phyloP scores from a whole-genome alignment of 2,113 vertebrate genomes.

The Phylloscopus whistleri region DNA sequence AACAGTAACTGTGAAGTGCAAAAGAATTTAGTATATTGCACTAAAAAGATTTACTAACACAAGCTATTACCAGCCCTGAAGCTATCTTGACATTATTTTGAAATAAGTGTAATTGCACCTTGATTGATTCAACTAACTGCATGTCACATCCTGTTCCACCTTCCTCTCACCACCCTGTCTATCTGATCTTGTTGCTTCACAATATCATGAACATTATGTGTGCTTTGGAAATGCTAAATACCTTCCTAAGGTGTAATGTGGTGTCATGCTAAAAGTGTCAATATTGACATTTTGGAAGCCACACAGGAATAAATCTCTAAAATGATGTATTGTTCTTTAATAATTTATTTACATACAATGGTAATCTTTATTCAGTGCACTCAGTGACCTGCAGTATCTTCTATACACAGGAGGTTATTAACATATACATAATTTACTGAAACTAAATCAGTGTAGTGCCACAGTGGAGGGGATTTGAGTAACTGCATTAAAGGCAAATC shows the following conservation, averaged over 20 bases:
- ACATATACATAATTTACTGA: background rate
- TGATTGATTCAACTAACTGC: background rate
- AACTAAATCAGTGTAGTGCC: background rate
- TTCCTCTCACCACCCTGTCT: background rate
- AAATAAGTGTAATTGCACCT: background rate
- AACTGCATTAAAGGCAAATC: background rate
- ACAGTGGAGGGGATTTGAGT: background rate
- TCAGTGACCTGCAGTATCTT: background rate
- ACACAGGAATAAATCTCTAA: background rate
- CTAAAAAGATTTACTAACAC: background rate
- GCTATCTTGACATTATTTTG: background rate
- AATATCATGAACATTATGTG: background rate
- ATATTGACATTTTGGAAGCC: background rate
- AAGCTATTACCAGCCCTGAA: background rate
- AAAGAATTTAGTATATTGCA: background rate
- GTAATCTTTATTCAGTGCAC: background rate
- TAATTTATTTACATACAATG: background rate
- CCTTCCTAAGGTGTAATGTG: background rate
- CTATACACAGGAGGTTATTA: background rate
- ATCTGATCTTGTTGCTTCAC: background rate
- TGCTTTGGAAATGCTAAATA: background rate
- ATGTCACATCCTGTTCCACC: background rate
- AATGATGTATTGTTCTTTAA: background rate
- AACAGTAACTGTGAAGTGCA: background rate
- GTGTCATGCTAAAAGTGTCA: background rate